Evolutionary conservation across 2,888 invertebrate genomes (phyloP).

Genomic region (Eupithecia vulgata): DNA sequence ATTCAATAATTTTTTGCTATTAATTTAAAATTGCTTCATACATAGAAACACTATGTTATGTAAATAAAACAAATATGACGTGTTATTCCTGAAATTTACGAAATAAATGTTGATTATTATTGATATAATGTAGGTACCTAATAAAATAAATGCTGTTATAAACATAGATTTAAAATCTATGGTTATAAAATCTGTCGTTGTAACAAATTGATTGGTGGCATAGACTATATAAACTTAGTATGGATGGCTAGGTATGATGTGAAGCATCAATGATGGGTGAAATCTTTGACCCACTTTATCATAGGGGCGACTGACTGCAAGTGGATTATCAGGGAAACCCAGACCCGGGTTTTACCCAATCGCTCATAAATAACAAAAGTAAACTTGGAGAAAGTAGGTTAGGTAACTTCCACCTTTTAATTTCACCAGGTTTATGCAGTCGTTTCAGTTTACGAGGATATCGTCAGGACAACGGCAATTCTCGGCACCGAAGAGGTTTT

Average conservation of each 20-base stretch:
- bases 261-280: not conserved
- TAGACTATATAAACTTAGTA: too few relatives aligned
- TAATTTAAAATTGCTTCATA: too few relatives aligned
- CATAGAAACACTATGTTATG: too few relatives aligned
- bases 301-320: not conserved
- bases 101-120: too few relatives aligned
- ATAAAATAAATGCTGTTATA: too few relatives aligned
- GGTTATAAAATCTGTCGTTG: too few relatives aligned
- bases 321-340: not conserved
- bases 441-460: not conserved
- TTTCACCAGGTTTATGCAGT: not conserved
- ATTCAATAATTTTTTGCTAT: too few relatives aligned
- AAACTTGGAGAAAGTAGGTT: not conserved
- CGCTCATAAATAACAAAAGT: not conserved
- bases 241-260: not conserved
- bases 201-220: not conserved
- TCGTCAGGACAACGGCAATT: not conserved
- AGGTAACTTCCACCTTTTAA: not conserved
- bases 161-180: too few relatives aligned
- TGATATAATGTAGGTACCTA: too few relatives aligned
- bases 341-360: not conserved
- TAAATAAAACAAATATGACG: too few relatives aligned
- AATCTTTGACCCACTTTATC: constrained; percentile 1
- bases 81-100: too few relatives aligned
- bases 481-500: not conserved